These are phyloP conservation scores for Sialia sialis DNA, from an alignment of 2,113 vertebrate genomes.

Conservation along the genomic window DNA sequence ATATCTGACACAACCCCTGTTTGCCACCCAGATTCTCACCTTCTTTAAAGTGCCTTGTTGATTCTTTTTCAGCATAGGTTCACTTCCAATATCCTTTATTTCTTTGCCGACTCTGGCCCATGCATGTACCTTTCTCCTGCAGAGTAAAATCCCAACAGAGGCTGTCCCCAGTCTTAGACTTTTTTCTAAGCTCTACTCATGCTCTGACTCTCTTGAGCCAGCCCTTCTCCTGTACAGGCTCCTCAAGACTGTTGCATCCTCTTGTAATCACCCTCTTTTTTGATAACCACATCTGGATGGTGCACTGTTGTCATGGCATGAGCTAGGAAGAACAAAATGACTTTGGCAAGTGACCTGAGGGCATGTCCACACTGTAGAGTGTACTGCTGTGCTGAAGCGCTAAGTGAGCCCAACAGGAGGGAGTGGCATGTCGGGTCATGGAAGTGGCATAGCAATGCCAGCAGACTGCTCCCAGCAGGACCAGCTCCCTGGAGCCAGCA, in stretches of 20 bases:
- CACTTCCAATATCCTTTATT: background rate
- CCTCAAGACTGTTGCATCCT: background rate
- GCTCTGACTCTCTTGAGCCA: background rate
- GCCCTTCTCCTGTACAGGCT: background rate
- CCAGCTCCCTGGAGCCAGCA: background rate
- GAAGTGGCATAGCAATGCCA: background rate
- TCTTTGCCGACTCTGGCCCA: background rate
- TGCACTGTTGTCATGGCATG: background rate
- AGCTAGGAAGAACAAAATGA: background rate
- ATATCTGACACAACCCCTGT: background rate
- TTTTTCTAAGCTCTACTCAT: background rate
- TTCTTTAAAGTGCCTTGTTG: background rate
- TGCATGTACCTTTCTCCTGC: background rate
- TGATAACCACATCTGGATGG: background rate
- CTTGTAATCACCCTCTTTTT: background rate
- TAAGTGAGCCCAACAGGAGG: background rate
- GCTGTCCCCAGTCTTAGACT: background rate
- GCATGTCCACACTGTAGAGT: background rate
- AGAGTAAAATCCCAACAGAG: background rate
- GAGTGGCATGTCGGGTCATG: background rate
- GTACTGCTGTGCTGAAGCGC: background rate
- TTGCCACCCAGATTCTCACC: background rate
- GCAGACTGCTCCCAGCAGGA: background rate
- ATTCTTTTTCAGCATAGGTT: background rate
- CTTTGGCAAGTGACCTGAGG: background rate